These are phyloP conservation scores for Oryzias curvinotus DNA, from an alignment of 2,113 vertebrate genomes.

Conservation along the genomic window DNA sequence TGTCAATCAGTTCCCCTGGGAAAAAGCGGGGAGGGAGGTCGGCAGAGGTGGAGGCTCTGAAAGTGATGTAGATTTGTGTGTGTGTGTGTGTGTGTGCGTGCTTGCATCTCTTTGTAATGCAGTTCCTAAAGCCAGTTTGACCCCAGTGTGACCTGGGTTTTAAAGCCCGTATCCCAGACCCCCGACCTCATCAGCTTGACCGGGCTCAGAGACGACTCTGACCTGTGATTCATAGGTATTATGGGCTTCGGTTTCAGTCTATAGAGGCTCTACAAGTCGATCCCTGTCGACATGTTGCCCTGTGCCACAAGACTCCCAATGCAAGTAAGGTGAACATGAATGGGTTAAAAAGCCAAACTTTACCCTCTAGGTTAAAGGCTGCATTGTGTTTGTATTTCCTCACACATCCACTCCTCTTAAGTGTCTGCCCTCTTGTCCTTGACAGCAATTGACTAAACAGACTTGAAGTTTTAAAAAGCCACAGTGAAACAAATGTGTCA, in stretches of 20 bases:
- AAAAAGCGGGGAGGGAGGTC: slow-evolving; percentile 11
- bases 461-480: slow-evolving; percentile 12
- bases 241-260: slow-evolving; percentile 68
- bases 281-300: slow-evolving; percentile 73
- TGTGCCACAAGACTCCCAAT: slow-evolving; percentile 58
- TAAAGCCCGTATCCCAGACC: slow-evolving; percentile 55
- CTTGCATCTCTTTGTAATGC: slow-evolving; percentile 57
- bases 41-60: slow-evolving; percentile 37
- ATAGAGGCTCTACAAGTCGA: slow-evolving; percentile 65
- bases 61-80: slow-evolving; percentile 40
- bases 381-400: slow-evolving; percentile 47
- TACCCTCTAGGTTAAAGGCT: slow-evolving; percentile 73
- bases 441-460: slow-evolving; percentile 54
- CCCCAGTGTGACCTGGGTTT: slow-evolving; percentile 51
- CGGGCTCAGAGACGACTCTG: slow-evolving; percentile 68
- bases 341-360: slow-evolving; percentile 53
- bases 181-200: slow-evolving; percentile 65
- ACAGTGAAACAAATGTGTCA: slow-evolving; percentile 26
- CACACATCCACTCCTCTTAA: slow-evolving; percentile 28
- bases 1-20: slow-evolving; percentile 70
- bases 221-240: slow-evolving; percentile 77
- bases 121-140: slow-evolving; percentile 58
- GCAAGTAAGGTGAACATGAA: slow-evolving; percentile 57
- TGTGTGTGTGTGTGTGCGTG: slow-evolving; percentile 22
- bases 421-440: slow-evolving; percentile 63